A percentile compares a stretch with the other conserved stretches of the same genome.
Evolutionary conservation across 2,113 vertebrate species (phyloP).

Genomic region (Melanostigma gelatinosum): DNA sequence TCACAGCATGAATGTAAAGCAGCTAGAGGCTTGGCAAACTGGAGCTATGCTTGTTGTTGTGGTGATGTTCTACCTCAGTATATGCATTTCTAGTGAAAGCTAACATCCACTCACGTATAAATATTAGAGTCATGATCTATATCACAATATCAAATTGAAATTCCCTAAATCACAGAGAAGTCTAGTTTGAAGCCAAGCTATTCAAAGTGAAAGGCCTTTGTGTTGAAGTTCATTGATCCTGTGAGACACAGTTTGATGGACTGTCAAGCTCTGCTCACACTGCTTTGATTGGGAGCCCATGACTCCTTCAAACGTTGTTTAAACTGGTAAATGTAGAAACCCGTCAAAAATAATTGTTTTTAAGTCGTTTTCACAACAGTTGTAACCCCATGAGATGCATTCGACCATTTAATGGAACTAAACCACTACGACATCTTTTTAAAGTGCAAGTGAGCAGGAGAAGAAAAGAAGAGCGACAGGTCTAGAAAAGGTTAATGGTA

Average conservation of each 20-base stretch:
- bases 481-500: constrained; percentile 11
- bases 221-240: neutral
- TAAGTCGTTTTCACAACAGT: neutral
- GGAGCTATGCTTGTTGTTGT: neutral
- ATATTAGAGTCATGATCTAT: neutral
- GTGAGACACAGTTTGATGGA: neutral
- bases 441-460: neutral
- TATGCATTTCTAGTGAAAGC: neutral
- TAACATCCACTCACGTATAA: neutral
- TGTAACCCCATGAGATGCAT: neutral
- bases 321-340: neutral
- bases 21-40: neutral
- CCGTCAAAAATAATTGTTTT: neutral
- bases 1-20: neutral
- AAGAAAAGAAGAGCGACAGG: constrained; percentile 2
- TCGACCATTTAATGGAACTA: neutral
- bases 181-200: neutral
- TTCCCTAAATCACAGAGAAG: neutral
- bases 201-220: neutral
- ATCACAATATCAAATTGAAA: neutral
- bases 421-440: neutral
- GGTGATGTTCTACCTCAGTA: neutral
- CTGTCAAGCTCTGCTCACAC: neutral
- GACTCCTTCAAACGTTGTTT: neutral
- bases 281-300: neutral